Conservation (phyloP, 2,797 vertebrate genomes). For the Eulemur mongoz region DNA sequence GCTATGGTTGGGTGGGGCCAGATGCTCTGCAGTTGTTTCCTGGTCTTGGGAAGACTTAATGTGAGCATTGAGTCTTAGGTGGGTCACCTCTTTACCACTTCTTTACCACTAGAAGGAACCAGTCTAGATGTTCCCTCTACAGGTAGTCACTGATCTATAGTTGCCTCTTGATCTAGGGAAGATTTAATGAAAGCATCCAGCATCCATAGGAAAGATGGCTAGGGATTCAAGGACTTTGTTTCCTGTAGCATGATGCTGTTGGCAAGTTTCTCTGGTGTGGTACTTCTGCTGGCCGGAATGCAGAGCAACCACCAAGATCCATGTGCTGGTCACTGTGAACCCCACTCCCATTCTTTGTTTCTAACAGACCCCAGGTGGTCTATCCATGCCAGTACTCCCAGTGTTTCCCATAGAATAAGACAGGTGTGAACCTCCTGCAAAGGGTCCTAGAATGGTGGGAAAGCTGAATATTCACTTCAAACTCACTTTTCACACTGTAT, state of each 20-base stretch:
- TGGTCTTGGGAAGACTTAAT: neutral
- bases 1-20: neutral
- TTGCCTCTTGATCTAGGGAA: neutral
- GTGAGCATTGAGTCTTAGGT: neutral
- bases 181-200: neutral
- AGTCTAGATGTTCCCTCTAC: neutral
- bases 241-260: neutral
- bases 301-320: neutral
- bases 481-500: neutral
- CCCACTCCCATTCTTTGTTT: too few relatives aligned
- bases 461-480: neutral
- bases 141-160: neutral
- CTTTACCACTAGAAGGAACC: neutral
- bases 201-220: neutral
- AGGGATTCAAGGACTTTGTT: neutral
- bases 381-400: neutral
- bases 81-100: neutral
- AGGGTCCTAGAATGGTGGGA: neutral
- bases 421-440: too few relatives aligned
- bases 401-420: neutral
- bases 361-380: neutral
- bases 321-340: neutral
- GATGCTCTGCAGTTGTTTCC: neutral
- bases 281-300: neutral
- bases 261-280: too few relatives aligned